Base-by-base conservation (phyloP, 2,888 invertebrate species). In the Cryptus armator region DNA sequence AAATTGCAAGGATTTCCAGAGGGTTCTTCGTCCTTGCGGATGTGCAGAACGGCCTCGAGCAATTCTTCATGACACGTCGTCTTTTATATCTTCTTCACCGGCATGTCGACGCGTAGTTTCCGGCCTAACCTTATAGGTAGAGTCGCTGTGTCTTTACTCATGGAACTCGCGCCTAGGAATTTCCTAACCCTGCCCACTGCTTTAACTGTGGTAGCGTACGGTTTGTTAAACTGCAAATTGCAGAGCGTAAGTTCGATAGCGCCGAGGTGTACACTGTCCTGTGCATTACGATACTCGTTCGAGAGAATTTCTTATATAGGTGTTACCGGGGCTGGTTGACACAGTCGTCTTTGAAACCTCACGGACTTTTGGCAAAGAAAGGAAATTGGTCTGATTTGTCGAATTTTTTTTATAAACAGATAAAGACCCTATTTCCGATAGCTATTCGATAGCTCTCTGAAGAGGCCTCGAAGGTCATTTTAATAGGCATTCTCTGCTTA, bases 11-110 rank as follows among this genome's bases (percentile, higher is more conserved):
- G 37, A 66, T 67, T 56, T 56, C 32, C 46, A 53, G 43, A 46
- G 78, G 66, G 48, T 67, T 32, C 66, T 64, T 74, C 92, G 91
- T 91, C 92, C 91, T 92, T 92, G 91, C 89, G 87, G 84, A 79
- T 88, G 88, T 88, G 89, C 89, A 90, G 88, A 91, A 91, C 91
- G 92, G 89, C 92, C 91, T 91, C 91, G 89, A 88, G 87, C 89
- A 87, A 90, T 78, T 77, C 74, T 53, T 75, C 78, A 68, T 19
- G 29, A 16, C 2, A 19, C 43, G 48, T 72, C 44, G 43, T 10
- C 29, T 59, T 29, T 59, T 59, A 29, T 4, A 51, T n/a, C 37
- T 44, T 46, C 53, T 62, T 71, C 70, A 46, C n/a, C 14, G 53
- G 5, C 14, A n/a, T 29, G 5, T 46, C 16, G 10, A 48, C 48